Base-by-base conservation (phyloP, 2,797 vertebrate species). In the Tapera naevia region DNA sequence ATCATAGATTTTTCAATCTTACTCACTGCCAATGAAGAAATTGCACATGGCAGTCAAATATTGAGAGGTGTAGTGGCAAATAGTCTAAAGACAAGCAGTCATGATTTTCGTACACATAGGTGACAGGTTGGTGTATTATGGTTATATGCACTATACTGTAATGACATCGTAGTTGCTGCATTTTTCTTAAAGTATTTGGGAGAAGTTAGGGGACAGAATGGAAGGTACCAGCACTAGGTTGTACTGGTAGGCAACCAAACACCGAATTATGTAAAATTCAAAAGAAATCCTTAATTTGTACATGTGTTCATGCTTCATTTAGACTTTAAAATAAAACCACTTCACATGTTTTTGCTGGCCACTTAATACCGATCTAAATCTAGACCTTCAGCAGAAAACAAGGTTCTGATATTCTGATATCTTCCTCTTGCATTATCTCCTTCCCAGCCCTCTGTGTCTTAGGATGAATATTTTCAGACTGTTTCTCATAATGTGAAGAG, bases 381-480 rank as follows among this genome's bases (percentile, higher is more conserved):
- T 41, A 58, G 61, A 51, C 9, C 19, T 87, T 60, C 28, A 80
- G 45, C 93, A 72, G 14, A 58, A 93, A 93, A 70, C 7, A 71
- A 35, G 45, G 35, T 69, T 80, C 45, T 60, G 11, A 21, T 81
- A 75, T 56, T 80, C 45, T 60, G 11, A 21, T 81, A 75, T 56
- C 60, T 86, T 3, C 19, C 25, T 50, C 50, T 91, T 76, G 11
- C 22, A 32, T 78, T 69, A 39, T 69, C 16, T 89, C 6, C 17
- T 76, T 72, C 57, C 39, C 17, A 94, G 13, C 3, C 30, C 10
- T 70, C 82, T 82, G 25, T 66, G 7, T 79, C 41, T 88, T 72
- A 87, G 32, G 48, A 39, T 51, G 46, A 94, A 62, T 62, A 70
- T 89, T 94, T 81, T 76, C 58, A 86, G 37, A 33, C 8, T 86